phyloP scores from a whole-genome alignment of 1,140 invertebrate species.

The Trypoxylus dichotomus region DNA sequence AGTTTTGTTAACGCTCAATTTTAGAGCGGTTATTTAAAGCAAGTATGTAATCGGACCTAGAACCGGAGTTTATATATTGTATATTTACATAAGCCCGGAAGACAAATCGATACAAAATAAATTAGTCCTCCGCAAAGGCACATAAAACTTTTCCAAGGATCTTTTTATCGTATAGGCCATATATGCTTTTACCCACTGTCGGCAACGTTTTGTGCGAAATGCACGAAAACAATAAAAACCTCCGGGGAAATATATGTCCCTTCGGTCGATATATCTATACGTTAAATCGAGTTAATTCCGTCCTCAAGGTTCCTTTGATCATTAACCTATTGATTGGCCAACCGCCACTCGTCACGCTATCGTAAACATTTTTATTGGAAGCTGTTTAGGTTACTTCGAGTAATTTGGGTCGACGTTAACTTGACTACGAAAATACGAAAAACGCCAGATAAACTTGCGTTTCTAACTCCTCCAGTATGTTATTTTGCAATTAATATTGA shows the following conservation, averaged over 20 bases:
- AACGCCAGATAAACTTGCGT: not conserved
- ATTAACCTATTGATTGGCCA: constrained; percentile 23
- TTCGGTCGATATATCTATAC: not conserved
- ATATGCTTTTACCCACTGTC: not conserved
- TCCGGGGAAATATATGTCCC: not conserved
- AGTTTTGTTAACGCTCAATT: no score
- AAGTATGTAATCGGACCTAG: no score
- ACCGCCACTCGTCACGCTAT: constrained; percentile 16
- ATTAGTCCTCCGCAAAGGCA: no score
- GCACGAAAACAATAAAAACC: constrained; percentile 2
- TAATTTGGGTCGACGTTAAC: constrained; percentile 13
- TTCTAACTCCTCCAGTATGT: not conserved
- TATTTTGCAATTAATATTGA: constrained; percentile 7
- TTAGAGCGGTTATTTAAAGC: no score
- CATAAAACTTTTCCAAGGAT: no score
- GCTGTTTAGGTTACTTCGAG: not conserved
- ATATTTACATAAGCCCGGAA: no score
- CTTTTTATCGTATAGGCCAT: no score
- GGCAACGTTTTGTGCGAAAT: not conserved
- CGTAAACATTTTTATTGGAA: constrained; percentile 22
- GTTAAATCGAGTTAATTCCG: constrained; percentile 22
- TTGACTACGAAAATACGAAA: constrained; percentile 12
- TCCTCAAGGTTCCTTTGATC: constrained; percentile 20
- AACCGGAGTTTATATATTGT: no score
- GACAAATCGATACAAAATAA: no score